Percentiles rank a stretch among this genome's conserved stretches.
phyloP scores from a whole-genome alignment of 2,888 invertebrate genomes.

The Ernsta delagoae region DNA sequence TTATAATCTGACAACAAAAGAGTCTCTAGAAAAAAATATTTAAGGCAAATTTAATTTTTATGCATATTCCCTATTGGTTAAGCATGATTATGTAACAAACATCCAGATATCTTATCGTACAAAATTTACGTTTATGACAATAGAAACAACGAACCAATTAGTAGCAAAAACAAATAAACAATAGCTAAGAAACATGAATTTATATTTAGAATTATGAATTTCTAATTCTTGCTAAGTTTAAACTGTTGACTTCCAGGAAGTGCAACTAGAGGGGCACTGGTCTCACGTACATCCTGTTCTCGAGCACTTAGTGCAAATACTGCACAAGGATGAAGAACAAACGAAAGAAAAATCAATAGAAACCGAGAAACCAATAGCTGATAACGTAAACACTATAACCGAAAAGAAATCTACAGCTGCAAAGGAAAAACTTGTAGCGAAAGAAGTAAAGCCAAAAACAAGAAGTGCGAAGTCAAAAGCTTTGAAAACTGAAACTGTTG shows the following conservation, averaged over 20 bases:
- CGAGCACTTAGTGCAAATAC: constrained; percentile 65
- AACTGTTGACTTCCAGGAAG: constrained; percentile 53
- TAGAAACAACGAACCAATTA: too few relatives aligned
- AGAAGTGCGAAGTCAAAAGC: background rate
- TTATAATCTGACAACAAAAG: too few relatives aligned
- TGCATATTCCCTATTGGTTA: too few relatives aligned
- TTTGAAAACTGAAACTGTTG: background rate
- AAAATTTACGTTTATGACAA: too few relatives aligned
- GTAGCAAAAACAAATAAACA: too few relatives aligned
- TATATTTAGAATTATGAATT: too few relatives aligned
- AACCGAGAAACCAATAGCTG: background rate
- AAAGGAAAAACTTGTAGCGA: background rate
- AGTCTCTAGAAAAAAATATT: too few relatives aligned
- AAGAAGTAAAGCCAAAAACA: background rate
- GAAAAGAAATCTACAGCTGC: background rate
- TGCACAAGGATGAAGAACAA: constrained; percentile 50
- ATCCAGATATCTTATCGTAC: too few relatives aligned
- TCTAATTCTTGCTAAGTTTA: too few relatives aligned
- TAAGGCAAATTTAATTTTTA: too few relatives aligned
- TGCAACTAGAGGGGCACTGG: constrained; percentile 71
- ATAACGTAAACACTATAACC: background rate
- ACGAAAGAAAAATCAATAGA: background rate
- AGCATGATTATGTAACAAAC: too few relatives aligned
- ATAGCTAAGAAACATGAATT: too few relatives aligned
- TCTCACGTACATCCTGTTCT: constrained; percentile 63